phyloP scores from a whole-genome alignment of 2,113 vertebrate species.

The Perca schrenkii region DNA sequence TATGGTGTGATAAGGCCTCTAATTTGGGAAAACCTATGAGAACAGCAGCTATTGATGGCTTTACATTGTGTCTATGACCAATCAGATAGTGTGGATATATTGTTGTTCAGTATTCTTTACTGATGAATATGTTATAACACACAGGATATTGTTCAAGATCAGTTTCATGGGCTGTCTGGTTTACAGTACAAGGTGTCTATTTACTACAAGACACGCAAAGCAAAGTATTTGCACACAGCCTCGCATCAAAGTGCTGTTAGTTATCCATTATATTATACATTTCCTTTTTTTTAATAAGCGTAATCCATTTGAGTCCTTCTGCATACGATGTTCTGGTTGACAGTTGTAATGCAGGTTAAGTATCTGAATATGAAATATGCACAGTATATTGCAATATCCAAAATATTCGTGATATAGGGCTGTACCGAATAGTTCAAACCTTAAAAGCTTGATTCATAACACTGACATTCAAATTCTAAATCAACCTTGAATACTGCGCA shows the following conservation, averaged over 20 bases:
- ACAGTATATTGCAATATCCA: too few species aligned
- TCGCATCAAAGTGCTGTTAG: not conserved
- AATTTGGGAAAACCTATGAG: slow-evolving; percentile 30
- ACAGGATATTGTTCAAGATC: slow-evolving; percentile 43
- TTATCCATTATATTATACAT: not conserved
- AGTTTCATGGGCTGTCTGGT: slow-evolving; percentile 30
- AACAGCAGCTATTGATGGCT: slow-evolving; percentile 15
- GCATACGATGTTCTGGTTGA: not conserved
- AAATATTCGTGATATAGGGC: too few species aligned
- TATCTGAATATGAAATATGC: too few species aligned
- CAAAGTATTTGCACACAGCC: slow-evolving; percentile 12
- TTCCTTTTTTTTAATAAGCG: not conserved
- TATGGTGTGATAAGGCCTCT: slow-evolving; percentile 37
- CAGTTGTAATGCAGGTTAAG: not conserved
- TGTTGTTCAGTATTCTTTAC: slow-evolving; percentile 46
- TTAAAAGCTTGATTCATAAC: too few species aligned
- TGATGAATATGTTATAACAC: slow-evolving; percentile 57
- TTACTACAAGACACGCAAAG: slow-evolving; percentile 32
- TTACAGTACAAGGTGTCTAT: slow-evolving; percentile 36
- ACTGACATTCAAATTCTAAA: too few species aligned
- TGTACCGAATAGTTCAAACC: too few species aligned
- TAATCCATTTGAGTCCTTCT: not conserved
- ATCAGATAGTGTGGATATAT: slow-evolving; percentile 31
- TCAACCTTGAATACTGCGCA: too few species aligned
- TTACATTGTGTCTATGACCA: slow-evolving; percentile 1